Evolutionary conservation across 2,113 vertebrate genomes (phyloP).

Genomic region (Psittacula cyanocephala): DNA sequence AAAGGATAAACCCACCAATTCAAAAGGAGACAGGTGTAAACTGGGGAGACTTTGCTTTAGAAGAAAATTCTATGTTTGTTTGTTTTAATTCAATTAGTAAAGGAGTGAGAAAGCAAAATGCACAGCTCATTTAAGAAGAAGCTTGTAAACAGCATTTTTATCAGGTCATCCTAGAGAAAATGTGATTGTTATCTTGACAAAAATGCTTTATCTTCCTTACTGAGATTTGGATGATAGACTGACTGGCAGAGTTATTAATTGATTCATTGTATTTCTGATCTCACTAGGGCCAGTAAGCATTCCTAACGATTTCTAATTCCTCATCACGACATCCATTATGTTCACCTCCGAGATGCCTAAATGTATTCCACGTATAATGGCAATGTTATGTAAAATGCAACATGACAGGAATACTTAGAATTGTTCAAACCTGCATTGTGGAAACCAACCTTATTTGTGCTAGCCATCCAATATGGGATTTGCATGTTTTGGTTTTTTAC

Average conservation of each 20-base stretch:
- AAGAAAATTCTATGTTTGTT: neutral
- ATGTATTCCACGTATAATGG: neutral
- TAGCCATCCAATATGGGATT: neutral
- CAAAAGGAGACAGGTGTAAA: neutral
- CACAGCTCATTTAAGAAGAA: constrained; percentile 8
- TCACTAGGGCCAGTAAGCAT: constrained; percentile 23
- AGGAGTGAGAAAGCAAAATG: constrained; percentile 28
- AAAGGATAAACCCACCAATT: neutral
- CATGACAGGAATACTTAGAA: constrained; percentile 49
- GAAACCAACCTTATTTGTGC: neutral
- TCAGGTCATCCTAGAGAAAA: constrained; percentile 16
- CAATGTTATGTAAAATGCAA: constrained; percentile 56
- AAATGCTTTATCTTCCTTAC: constrained; percentile 42
- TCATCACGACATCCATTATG: constrained; percentile 38
- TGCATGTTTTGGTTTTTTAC: neutral
- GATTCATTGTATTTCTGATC: constrained; percentile 45
- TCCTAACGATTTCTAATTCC: constrained; percentile 47
- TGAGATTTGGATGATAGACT: constrained; percentile 20
- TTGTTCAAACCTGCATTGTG: neutral
- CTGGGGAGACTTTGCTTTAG: neutral
- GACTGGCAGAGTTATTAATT: constrained; percentile 62
- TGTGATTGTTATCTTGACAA: constrained; percentile 50
- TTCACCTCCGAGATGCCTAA: constrained; percentile 49
- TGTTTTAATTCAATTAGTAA: neutral
- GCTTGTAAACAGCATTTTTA: constrained; percentile 15